Conservation (phyloP, 2,888 invertebrate genomes). For the Phania funesta region DNA sequence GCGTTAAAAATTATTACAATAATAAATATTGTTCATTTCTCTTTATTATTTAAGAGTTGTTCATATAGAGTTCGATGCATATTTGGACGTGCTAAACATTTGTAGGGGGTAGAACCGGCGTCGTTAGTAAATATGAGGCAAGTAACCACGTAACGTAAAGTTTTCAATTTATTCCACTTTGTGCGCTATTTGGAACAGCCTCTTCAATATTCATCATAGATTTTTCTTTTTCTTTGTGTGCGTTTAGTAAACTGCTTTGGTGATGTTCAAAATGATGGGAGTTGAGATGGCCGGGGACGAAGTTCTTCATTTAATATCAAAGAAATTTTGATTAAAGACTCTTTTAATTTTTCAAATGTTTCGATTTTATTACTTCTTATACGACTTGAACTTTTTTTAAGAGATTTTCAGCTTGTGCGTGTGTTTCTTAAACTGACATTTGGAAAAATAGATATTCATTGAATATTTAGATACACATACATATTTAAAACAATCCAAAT, state of each 20-base stretch:
- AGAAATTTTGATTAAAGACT: conserved; percentile 13
- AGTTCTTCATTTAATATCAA: neutral
- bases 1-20: neutral
- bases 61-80: neutral
- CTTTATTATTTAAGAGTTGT: neutral
- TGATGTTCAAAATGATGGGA: conserved; percentile 1
- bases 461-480: conserved; percentile 3
- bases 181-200: conserved; percentile 10
- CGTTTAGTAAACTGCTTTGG: conserved; percentile 23
- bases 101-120: neutral
- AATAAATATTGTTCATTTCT: neutral
- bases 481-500: neutral
- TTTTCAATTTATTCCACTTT: conserved; percentile 16
- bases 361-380: conserved; percentile 12
- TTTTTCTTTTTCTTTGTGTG: neutral
- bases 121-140: conserved; percentile 9
- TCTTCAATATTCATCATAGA: conserved; percentile 12
- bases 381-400: conserved; percentile 7
- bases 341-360: conserved; percentile 5
- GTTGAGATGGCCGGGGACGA: conserved; percentile 21
- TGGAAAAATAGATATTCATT: conserved; percentile 34
- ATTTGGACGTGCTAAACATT: conserved; percentile 5
- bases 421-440: neutral
- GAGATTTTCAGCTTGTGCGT: neutral
- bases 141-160: conserved; percentile 40